Evolutionary conservation across 2,797 vertebrate genomes (phyloP).

Genomic region (Philypnodon macrostomus): DNA sequence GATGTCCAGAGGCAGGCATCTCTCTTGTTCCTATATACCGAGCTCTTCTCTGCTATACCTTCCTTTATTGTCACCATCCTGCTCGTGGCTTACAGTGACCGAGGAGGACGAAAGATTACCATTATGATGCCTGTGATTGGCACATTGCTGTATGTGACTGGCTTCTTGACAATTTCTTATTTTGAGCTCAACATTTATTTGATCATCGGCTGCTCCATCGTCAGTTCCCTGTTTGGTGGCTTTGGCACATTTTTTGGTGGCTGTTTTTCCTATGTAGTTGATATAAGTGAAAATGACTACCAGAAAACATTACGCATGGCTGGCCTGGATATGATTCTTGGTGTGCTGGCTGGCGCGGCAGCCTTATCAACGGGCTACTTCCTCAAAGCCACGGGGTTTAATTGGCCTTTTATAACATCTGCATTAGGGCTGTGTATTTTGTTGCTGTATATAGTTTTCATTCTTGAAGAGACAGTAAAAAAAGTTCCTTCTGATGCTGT

Average conservation of each 20-base stretch:
- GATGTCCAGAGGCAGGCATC: constrained; percentile 88
- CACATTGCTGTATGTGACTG: constrained; percentile 67
- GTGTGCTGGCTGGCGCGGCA: constrained; percentile 83
- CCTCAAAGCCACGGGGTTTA: constrained; percentile 82
- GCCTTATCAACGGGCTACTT: constrained; percentile 89
- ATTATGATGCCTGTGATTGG: constrained; percentile 85
- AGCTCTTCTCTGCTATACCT: constrained; percentile 82
- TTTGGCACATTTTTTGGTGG: constrained; percentile 86
- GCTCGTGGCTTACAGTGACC: constrained; percentile 88
- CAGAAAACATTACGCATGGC: constrained; percentile 90
- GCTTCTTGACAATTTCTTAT: constrained; percentile 78
- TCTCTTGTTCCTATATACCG: constrained; percentile 83
- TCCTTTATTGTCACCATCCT: constrained; percentile 85
- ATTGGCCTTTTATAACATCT: constrained; percentile 84
- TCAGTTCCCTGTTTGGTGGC: constrained; percentile 85
- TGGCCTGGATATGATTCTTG: constrained; percentile 87
- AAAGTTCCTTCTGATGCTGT: constrained; percentile 22
- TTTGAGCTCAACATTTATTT: constrained; percentile 84
- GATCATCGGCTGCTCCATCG: constrained; percentile 77
- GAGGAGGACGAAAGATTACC: constrained; percentile 85
- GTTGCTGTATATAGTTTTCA: constrained; percentile 82
- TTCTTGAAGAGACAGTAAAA: constrained; percentile 80
- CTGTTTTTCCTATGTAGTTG: constrained; percentile 89
- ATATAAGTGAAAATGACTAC: constrained; percentile 79
- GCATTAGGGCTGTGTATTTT: constrained; percentile 72